Evolutionary conservation across 1,140 invertebrate genomes (phyloP), one percentile per base, ranked within the genome.

Genomic region (Harlomillsia oculata): DNA sequence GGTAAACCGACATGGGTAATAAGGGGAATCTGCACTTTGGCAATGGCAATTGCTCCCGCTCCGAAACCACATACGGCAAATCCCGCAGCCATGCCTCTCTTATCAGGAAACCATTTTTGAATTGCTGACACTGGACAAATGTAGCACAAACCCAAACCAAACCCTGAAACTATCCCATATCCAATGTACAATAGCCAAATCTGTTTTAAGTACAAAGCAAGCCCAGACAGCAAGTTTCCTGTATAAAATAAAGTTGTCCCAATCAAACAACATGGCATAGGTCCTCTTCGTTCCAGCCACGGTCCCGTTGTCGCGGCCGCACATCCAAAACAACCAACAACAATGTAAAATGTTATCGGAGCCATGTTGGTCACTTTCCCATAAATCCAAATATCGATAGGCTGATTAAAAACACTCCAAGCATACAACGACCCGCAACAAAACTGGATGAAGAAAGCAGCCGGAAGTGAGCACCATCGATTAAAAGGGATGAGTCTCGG

Each of bases 21-120:
- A 23, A 57, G 37, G 11, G 53, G 43, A n/a, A 61, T 26, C 39
- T 26, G 40, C 25, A 52, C 28, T 50, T 61, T 60, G 39, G 55
- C 59, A 25, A 55, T 59, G 1, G 49, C 63, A 13, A 64, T 60
- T 3, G 59, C 45, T 2, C 63, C 63, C 4, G 59, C 63, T 4
- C 58, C 63, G 48, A 60, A 64, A 25, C 63, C 63, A 40, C 59
- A 58, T 5, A 60, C 59, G 1, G 63, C 63, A 16, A 61, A 55
- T 16, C 63, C 63, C 9, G 53, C 36, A 0, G 59, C 63, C 5
- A 64, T 16, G 4, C 63, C 63, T 3, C 63, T 16, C n/a, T 23
- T 43, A 28, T 64, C 55, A 23, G 63, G 63, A 43, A 64, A 64
- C 63, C 63, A 64, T 43, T 64, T 61, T 29, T 61, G 63, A 25